phyloP scores from a whole-genome alignment of 2,113 vertebrate species.

The Falcunculus frontatus region DNA sequence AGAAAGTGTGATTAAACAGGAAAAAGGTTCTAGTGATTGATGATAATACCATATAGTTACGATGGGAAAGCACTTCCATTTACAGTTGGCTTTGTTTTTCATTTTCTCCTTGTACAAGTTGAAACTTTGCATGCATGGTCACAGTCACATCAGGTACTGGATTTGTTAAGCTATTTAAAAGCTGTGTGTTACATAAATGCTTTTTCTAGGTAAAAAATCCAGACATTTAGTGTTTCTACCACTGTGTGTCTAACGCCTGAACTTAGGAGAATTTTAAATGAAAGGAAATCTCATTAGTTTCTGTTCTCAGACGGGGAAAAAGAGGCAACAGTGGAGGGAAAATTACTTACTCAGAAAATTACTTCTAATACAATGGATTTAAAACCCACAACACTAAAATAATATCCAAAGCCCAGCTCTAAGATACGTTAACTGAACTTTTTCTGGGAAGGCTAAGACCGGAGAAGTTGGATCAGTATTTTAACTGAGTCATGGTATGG shows the following conservation, averaged over 20 bases:
- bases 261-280: neutral
- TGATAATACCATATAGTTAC: neutral
- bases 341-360: neutral
- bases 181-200: neutral
- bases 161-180: slow-evolving; percentile 17
- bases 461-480: neutral
- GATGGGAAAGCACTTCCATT: neutral
- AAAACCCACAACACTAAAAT: neutral
- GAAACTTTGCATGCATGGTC: neutral
- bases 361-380: neutral
- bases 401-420: neutral
- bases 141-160: neutral
- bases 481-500: neutral
- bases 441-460: neutral
- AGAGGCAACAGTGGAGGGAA: neutral
- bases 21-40: neutral
- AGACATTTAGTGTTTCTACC: neutral
- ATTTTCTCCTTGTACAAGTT: neutral
- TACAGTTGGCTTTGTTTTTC: neutral
- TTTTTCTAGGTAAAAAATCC: neutral
- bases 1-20: neutral
- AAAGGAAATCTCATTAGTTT: neutral
- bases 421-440: neutral
- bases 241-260: neutral
- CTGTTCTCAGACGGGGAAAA: neutral